Evolutionary conservation across 2,113 vertebrate genomes (phyloP).

Genomic region (Psettodes erumei): DNA sequence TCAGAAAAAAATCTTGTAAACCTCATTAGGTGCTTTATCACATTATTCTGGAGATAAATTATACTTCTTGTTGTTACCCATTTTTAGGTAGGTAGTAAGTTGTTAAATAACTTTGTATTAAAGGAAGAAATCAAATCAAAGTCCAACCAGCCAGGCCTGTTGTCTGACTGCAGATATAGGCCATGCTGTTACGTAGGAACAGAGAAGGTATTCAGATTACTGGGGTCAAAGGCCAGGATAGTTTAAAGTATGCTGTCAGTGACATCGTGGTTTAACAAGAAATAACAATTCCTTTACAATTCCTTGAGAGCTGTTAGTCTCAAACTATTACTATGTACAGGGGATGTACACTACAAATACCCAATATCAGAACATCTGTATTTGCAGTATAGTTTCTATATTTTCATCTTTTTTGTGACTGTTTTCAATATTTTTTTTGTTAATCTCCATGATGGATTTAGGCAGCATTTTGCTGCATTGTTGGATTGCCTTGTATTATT

Average conservation of each 20-base stretch:
- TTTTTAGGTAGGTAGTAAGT: not conserved
- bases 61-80: not conserved
- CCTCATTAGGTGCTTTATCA: not conserved
- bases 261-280: not conserved
- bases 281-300: not conserved
- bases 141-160: not conserved
- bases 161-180: constrained; percentile 16
- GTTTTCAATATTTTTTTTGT: no score
- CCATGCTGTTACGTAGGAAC: not conserved
- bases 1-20: not conserved
- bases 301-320: not conserved
- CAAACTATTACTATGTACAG: not conserved
- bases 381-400: not conserved
- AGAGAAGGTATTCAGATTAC: not conserved
- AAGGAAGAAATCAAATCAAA: not conserved
- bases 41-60: not conserved
- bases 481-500: not conserved
- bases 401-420: not conserved
- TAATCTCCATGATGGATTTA: not conserved
- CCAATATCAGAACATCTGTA: not conserved
- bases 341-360: not conserved
- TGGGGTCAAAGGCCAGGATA: not conserved
- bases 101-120: not conserved
- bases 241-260: constrained; percentile 2
- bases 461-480: not conserved